phyloP scores from a whole-genome alignment of 1,140 invertebrate genomes.

The Papilio helenus region DNA sequence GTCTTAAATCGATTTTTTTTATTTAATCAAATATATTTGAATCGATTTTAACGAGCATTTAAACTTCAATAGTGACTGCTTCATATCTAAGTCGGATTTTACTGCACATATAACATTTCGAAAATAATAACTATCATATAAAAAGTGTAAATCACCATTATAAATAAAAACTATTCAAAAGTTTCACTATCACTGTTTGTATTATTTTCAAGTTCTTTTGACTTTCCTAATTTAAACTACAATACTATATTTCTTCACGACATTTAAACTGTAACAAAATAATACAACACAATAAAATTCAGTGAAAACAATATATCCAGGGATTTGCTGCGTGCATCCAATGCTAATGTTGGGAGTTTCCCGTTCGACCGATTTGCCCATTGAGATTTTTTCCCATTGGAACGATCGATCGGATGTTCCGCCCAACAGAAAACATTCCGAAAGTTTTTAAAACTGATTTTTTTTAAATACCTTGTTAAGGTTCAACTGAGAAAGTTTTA shows the following conservation, averaged over 20 bases:
- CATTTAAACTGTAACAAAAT: conserved; percentile 41
- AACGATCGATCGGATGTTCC: no score
- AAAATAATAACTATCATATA: conserved; percentile 31
- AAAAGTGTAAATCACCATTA: conserved; percentile 32
- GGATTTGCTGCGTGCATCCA: conserved; percentile 48
- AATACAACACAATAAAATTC: conserved; percentile 51
- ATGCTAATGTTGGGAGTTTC: not conserved
- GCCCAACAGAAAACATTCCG: not conserved
- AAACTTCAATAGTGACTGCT: no score
- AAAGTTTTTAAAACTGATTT: not conserved
- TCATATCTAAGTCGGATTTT: not conserved
- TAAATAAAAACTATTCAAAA: conserved; percentile 32
- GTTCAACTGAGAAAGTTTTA: not conserved
- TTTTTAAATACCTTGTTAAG: not conserved
- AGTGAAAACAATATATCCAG: conserved; percentile 46
- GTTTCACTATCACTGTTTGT: not conserved
- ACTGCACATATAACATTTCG: not conserved
- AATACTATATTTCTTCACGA: conserved; percentile 12
- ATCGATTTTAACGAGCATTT: no score
- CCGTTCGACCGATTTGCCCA: no score
- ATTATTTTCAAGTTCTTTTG: conserved; percentile 15
- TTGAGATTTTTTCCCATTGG: no score
- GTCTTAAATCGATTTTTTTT: not conserved
- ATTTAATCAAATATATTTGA: no score
- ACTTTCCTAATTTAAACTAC: not conserved